phyloP scores from a whole-genome alignment of 2,113 vertebrate species.

The Mastomys natalensis region DNA sequence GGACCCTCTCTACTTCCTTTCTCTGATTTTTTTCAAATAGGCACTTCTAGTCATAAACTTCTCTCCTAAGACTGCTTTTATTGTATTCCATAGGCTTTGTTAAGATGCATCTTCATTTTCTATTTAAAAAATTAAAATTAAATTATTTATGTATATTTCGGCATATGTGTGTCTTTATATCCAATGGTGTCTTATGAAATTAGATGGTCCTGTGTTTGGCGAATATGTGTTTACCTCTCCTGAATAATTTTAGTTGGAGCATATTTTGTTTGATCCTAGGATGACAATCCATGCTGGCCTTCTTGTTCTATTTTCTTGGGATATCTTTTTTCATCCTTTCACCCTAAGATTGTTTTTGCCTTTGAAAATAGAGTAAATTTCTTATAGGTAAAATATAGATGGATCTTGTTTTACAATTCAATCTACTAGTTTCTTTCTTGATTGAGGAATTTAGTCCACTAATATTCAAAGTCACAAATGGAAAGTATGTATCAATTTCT shows the following conservation, averaged over 20 bases:
- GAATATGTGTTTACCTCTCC: not conserved
- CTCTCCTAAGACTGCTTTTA: not conserved
- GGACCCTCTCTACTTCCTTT: not conserved
- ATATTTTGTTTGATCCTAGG: not conserved
- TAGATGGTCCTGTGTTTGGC: not conserved
- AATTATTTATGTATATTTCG: not conserved
- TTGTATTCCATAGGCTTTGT: not conserved
- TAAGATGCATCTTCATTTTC: not conserved
- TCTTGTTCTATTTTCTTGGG: not conserved
- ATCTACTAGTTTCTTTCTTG: not conserved
- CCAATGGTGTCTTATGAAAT: not conserved
- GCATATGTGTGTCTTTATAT: not conserved
- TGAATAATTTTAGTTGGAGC: not conserved
- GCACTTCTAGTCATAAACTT: not conserved
- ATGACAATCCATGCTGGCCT: not conserved
- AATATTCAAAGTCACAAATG: not conserved
- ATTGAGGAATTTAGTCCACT: not conserved
- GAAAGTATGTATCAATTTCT: not conserved
- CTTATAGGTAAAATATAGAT: not conserved
- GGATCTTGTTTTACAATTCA: not conserved
- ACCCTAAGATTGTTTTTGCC: not conserved
- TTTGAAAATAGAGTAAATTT: not conserved
- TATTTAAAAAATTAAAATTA: not conserved
- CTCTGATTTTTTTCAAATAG: not conserved
- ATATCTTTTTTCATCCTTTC: not conserved